phyloP scores from a whole-genome alignment of 2,888 invertebrate genomes.

The Lycocerus yunnanus region DNA sequence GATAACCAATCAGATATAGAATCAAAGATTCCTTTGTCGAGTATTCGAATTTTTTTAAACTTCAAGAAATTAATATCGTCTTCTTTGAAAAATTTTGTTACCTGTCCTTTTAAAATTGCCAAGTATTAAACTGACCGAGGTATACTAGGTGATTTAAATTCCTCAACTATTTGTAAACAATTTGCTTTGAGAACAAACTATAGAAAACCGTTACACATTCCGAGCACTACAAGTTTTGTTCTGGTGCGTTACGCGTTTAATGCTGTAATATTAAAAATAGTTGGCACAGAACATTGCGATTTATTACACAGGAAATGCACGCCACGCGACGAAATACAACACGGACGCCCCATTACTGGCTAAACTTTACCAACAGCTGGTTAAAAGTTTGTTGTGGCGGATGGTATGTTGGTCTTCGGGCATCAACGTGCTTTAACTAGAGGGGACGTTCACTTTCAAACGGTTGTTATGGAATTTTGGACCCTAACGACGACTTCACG shows the following conservation, averaged over 20 bases:
- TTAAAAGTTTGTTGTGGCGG: conserved; percentile 13
- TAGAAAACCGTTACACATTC: not conserved
- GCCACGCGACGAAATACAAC: conserved; percentile 12
- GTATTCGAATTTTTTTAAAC: not conserved
- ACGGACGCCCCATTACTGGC: conserved; percentile 6
- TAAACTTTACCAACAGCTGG: conserved; percentile 25
- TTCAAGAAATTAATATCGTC: not conserved
- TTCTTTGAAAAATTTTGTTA: not conserved
- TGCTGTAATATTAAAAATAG: not conserved
- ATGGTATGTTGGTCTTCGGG: conserved; percentile 5
- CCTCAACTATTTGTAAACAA: not conserved
- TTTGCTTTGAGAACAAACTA: not conserved
- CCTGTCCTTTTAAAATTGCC: not conserved
- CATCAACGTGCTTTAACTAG: conserved; percentile 10
- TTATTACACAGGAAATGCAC: not conserved
- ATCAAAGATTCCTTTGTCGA: not conserved
- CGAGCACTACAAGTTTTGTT: not conserved
- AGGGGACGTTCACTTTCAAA: conserved; percentile 13
- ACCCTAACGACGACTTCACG: not conserved
- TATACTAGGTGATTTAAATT: not conserved
- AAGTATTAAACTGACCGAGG: not conserved
- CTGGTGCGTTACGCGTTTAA: not conserved
- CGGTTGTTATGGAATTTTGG: not conserved
- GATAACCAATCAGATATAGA: not conserved
- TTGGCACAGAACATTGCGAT: not conserved